phyloP scores from a whole-genome alignment of 2,888 invertebrate genomes.

The Buathra laborator region DNA sequence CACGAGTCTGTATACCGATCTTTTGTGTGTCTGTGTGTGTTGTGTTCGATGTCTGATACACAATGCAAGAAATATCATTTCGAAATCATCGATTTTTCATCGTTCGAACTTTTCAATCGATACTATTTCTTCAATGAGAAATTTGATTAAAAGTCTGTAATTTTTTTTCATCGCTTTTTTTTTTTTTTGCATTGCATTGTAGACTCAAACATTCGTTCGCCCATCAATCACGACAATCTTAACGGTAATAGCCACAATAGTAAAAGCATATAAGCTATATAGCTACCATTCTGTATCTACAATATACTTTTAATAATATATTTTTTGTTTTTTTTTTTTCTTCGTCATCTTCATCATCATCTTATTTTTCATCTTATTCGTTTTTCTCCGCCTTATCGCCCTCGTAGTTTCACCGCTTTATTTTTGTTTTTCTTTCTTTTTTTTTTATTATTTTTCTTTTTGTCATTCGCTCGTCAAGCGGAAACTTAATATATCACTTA shows the following conservation, averaged over 20 bases:
- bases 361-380: slow-evolving; percentile 40
- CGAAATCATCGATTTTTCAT: background rate
- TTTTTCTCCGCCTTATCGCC: slow-evolving; percentile 37
- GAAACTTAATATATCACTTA: slow-evolving; percentile 61
- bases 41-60: slow-evolving; percentile 5
- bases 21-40: background rate
- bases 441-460: slow-evolving; percentile 27
- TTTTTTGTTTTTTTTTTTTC: slow-evolving; percentile 55
- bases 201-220: slow-evolving; percentile 44
- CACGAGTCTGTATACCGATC: slow-evolving; percentile 12
- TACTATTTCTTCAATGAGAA: background rate
- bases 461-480: slow-evolving; percentile 44
- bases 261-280: slow-evolving; percentile 85
- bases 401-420: slow-evolving; percentile 33
- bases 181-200: slow-evolving; percentile 25
- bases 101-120: background rate
- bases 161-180: slow-evolving; percentile 2
- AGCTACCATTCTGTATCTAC: slow-evolving; percentile 81
- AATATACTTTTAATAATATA: slow-evolving; percentile 72
- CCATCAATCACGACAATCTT: slow-evolving; percentile 75
- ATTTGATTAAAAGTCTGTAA: background rate
- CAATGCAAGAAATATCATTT: background rate
- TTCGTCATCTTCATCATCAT: slow-evolving; percentile 38
- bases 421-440: too few species aligned
- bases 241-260: slow-evolving; percentile 83